phyloP scores from a whole-genome alignment of 2,888 invertebrate species.

The Cheilosia scutellata region DNA sequence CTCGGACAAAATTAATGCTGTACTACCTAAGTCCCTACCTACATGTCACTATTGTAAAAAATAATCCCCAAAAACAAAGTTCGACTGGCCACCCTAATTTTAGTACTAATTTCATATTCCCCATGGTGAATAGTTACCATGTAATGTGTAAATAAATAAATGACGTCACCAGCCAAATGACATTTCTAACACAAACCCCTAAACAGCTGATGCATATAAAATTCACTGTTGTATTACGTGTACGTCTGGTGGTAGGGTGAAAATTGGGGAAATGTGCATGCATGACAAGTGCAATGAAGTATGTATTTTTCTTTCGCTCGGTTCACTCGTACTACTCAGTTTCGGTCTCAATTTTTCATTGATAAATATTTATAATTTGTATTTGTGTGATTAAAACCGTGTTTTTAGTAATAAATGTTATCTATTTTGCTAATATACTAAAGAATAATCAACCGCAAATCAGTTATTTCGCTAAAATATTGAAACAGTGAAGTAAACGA shows the following conservation, averaged over 20 bases:
- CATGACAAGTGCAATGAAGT: constrained; percentile 64
- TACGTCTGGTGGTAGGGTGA: neutral
- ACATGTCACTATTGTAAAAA: too few species aligned
- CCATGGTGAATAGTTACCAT: constrained; percentile 18
- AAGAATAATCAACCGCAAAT: constrained; percentile 3
- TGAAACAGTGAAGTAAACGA: constrained; percentile 14
- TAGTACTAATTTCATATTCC: constrained; percentile 11
- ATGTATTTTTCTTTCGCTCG: constrained; percentile 49
- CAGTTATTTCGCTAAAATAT: constrained; percentile 16
- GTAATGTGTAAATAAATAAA: constrained; percentile 37
- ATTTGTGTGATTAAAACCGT: constrained; percentile 5
- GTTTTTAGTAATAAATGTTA: neutral
- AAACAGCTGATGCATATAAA: constrained; percentile 52
- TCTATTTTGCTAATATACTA: constrained; percentile 14
- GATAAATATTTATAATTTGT: constrained; percentile 20
- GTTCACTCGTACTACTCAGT: constrained; percentile 42
- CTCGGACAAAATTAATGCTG: neutral
- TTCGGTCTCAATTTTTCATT: constrained; percentile 42
- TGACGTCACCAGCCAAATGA: constrained; percentile 54
- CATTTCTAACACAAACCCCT: constrained; percentile 8
- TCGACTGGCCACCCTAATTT: neutral
- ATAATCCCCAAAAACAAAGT: neutral
- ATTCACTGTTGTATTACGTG: constrained; percentile 12
- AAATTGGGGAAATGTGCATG: constrained; percentile 59
- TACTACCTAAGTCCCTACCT: too few species aligned